phyloP scores from a whole-genome alignment of 1,140 invertebrate species.

The Sycophaga agraensis region DNA sequence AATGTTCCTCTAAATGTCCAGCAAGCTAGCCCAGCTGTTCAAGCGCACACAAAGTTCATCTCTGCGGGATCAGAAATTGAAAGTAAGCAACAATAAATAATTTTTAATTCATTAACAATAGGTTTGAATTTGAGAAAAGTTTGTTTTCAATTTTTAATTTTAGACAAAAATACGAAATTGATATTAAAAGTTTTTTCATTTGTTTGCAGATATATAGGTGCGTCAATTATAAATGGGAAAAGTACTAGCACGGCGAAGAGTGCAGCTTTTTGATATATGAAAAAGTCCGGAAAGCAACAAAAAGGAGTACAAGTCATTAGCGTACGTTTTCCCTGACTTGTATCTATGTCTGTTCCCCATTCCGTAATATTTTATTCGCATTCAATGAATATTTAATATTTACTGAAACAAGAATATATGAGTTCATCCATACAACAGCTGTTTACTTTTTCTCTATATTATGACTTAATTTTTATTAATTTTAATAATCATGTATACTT shows the following conservation, averaged over 20 bases:
- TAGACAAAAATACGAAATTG: too few relatives aligned
- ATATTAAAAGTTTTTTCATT: not conserved
- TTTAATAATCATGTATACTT: slow-evolving; percentile 9
- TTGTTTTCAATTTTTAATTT: too few relatives aligned
- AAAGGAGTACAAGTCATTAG: slow-evolving; percentile 34
- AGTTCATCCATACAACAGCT: slow-evolving; percentile 27
- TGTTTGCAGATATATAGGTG: slow-evolving; percentile 26
- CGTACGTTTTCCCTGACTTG: slow-evolving; percentile 44
- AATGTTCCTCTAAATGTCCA: slow-evolving; percentile 49
- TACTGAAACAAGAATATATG: slow-evolving; percentile 32
- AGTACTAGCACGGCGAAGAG: slow-evolving; percentile 32
- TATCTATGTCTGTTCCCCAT: slow-evolving; percentile 35
- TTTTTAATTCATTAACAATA: too few relatives aligned
- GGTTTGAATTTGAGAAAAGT: too few relatives aligned
- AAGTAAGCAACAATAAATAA: slow-evolving; percentile 45
- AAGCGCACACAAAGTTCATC: slow-evolving; percentile 56
- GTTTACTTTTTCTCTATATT: slow-evolving; percentile 23
- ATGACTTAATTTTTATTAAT: slow-evolving; percentile 11
- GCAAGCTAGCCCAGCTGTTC: slow-evolving; percentile 51
- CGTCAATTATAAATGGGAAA: slow-evolving; percentile 26
- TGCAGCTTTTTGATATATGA: slow-evolving; percentile 32
- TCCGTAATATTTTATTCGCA: slow-evolving; percentile 36
- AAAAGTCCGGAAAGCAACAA: slow-evolving; percentile 34
- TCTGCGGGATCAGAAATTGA: slow-evolving; percentile 56
- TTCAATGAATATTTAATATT: slow-evolving; percentile 34